These are phyloP conservation scores for Aphelenchoides fujianensis DNA, from an alignment of 1,140 invertebrate species.

Conservation along the genomic window DNA sequence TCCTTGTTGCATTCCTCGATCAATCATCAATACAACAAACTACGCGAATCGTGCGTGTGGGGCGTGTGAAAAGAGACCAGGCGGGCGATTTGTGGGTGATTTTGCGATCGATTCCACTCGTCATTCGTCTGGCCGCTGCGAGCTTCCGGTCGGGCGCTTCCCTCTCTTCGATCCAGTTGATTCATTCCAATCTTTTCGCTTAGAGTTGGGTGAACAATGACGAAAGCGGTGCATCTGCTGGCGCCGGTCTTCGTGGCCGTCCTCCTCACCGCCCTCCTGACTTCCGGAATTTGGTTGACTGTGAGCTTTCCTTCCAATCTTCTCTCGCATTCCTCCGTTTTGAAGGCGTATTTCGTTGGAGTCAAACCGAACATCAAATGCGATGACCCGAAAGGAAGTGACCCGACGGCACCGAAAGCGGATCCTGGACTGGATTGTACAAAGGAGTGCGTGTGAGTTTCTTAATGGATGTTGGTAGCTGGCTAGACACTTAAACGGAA, in stretches of 20 bases:
- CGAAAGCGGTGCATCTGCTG: background rate
- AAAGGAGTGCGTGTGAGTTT: slow-evolving; percentile 20
- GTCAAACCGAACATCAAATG: slow-evolving; percentile 31
- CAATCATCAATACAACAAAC: no score
- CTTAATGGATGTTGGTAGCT: no score
- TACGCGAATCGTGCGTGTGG: no score
- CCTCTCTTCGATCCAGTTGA: no score
- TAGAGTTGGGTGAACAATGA: background rate
- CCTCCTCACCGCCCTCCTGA: slow-evolving; percentile 20
- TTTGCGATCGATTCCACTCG: no score
- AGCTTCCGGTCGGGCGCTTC: no score
- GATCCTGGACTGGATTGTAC: slow-evolving; percentile 18
- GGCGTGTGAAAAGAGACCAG: no score
- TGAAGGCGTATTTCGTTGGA: slow-evolving; percentile 32
- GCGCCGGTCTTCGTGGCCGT: slow-evolving; percentile 11
- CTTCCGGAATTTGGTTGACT: slow-evolving; percentile 26
- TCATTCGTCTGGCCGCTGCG: no score
- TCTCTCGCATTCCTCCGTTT: slow-evolving; percentile 15
- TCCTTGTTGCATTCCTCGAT: no score
- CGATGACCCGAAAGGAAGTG: background rate
- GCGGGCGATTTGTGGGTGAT: no score
- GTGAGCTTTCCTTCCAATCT: slow-evolving; percentile 27
- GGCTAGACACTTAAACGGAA: no score
- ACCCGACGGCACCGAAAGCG: background rate
- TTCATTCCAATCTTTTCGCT: no score